Percentiles rank a stretch among this genome's conserved stretches.
Evolutionary conservation across 2,888 invertebrate genomes (phyloP).

Genomic region (Chrysolina haemoptera): DNA sequence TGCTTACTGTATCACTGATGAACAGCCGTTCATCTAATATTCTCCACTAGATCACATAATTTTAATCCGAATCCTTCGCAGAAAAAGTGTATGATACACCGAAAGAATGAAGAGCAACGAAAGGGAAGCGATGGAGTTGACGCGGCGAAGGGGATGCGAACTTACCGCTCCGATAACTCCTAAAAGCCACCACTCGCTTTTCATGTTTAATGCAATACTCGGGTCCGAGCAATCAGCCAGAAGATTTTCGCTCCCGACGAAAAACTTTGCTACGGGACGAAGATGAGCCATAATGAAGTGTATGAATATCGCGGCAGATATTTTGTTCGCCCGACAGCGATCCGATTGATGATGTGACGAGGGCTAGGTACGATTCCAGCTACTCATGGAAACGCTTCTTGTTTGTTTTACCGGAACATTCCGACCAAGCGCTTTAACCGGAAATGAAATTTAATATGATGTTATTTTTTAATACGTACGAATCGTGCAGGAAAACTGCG

Average conservation of each 20-base stretch:
- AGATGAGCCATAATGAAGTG: slow-evolving; percentile 12
- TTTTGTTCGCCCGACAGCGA: background rate
- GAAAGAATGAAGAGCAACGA: slow-evolving; percentile 17
- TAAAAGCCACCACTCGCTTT: slow-evolving; percentile 66
- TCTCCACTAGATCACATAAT: slow-evolving; percentile 1
- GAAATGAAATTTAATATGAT: too few species aligned
- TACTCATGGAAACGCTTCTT: too few species aligned
- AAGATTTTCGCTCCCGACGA: slow-evolving; percentile 52
- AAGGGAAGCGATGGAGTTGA: slow-evolving; percentile 8
- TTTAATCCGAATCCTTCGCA: background rate
- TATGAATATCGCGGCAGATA: slow-evolving; percentile 5
- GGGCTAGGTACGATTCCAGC: background rate
- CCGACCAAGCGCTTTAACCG: too few species aligned
- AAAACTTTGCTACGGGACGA: slow-evolving; percentile 9
- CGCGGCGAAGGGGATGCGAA: slow-evolving; percentile 51
- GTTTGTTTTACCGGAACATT: too few species aligned
- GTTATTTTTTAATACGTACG: too few species aligned
- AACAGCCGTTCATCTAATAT: background rate
- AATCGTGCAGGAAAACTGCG: too few species aligned
- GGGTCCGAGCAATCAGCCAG: slow-evolving; percentile 61
- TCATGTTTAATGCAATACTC: slow-evolving; percentile 68
- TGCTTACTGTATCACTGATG: background rate
- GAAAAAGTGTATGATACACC: background rate
- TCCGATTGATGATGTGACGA: background rate
- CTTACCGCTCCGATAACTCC: slow-evolving; percentile 66